Conservation (phyloP, 2,888 invertebrate genomes). For the Gerris lacustris region DNA sequence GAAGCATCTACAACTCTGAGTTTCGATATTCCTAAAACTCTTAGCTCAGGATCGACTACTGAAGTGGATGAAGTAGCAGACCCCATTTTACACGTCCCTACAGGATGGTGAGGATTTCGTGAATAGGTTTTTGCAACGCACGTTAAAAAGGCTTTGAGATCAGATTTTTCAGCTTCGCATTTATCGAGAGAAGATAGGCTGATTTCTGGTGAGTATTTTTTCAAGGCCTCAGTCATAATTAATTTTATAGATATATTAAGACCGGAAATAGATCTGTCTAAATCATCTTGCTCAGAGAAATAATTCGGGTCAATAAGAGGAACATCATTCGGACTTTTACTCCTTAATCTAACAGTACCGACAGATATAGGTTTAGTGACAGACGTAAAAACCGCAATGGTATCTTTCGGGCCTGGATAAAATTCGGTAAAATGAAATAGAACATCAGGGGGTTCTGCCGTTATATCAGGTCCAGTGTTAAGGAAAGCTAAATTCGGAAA, state of each 20-base stretch:
- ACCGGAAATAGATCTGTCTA: background rate
- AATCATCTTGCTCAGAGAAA: background rate
- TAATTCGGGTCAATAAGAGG: background rate
- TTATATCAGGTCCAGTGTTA: slow-evolving; percentile 12
- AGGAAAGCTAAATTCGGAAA: slow-evolving; percentile 13
- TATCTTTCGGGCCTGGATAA: slow-evolving; percentile 3
- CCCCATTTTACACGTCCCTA: slow-evolving; percentile 36
- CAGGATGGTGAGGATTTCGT: slow-evolving; percentile 52
- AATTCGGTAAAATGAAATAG: slow-evolving; percentile 17
- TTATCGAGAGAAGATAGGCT: background rate
- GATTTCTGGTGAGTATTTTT: background rate
- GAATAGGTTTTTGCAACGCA: slow-evolving; percentile 54
- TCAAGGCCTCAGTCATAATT: background rate
- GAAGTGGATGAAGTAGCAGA: slow-evolving; percentile 34
- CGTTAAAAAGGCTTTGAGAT: slow-evolving; percentile 52
- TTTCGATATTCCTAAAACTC: slow-evolving; percentile 51
- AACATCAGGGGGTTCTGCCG: slow-evolving; percentile 19
- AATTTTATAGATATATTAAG: background rate
- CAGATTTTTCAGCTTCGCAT: slow-evolving; percentile 38
- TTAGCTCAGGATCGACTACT: slow-evolving; percentile 37
- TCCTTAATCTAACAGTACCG: background rate
- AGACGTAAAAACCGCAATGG: slow-evolving; percentile 4
- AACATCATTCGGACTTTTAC: background rate
- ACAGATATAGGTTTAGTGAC: slow-evolving; percentile 9
- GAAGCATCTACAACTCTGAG: slow-evolving; percentile 58